Base-by-base conservation (phyloP, 53 echinoderm and acorn worm species). In the Echinarachnius parma region DNA sequence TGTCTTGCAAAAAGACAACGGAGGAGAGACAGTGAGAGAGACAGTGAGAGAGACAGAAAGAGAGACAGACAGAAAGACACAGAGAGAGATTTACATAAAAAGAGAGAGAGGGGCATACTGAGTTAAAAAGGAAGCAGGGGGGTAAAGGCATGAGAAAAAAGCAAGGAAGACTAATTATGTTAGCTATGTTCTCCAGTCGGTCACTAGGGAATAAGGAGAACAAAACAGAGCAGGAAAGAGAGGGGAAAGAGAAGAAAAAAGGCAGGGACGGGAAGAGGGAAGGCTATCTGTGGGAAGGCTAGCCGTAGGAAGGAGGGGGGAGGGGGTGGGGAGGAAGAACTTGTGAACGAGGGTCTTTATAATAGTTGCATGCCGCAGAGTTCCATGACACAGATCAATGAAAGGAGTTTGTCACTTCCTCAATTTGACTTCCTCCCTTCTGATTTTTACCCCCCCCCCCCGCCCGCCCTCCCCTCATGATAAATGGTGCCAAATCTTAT, bases 371-470 rank as follows among this genome's bases (percentile, higher is more conserved):
- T 7, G 42, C 7, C 7, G 42, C 68, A 68, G 32, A n/a, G 68
- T 30, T 50, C 49, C 68, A 21, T 68, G 68, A 68, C 68, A 68
- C 68, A 68, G 52, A 50, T 68, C 48, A 52, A 29, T 52, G 30
- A 50, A 68, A 49, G 29, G 14, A 52, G 68, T 68, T 68, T 68
- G 68, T 68, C 68, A 68, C 36, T 68, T 68, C 68, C 68, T 68
- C 52, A 52, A 49, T 68, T 52, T 49, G 52, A 68, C 68, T 68
- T 68, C 68, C 68, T 68, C 68, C 34, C 42, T 39, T 39, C 42
- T 13, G 7, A 13, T 39, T 39, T 9, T 13, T 39, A 7, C 42
- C 42, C 42, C 7, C 42, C 42, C 42, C 68, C 48, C 68, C 52
- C 52, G 49, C 68, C 68, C 66, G 45, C 65, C 36, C 68, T 68